phyloP scores from a whole-genome alignment of 2,888 invertebrate species.

The Drosophila helvetica region DNA sequence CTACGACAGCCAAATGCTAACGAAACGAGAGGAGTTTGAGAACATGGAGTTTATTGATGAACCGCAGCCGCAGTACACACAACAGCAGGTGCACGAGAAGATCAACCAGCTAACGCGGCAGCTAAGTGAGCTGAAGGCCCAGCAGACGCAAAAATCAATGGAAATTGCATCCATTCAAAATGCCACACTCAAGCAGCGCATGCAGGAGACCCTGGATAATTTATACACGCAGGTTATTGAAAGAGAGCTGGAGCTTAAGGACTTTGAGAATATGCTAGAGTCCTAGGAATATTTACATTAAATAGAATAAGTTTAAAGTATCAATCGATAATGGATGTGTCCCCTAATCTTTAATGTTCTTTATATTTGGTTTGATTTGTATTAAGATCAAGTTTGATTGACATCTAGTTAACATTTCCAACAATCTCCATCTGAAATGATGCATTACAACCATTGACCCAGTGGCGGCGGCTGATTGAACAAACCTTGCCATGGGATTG shows the following conservation, averaged over 20 bases:
- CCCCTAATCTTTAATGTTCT: background rate
- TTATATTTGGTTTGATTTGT: background rate
- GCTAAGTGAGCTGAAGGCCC: constrained; percentile 89
- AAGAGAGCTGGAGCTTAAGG: constrained; percentile 88
- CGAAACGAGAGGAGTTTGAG: constrained; percentile 80
- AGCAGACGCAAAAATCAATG: constrained; percentile 91
- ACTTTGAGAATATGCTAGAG: constrained; percentile 81
- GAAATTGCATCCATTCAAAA: constrained; percentile 95
- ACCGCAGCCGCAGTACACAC: constrained; percentile 81
- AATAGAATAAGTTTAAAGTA: background rate
- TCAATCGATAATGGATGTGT: background rate
- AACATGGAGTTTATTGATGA: constrained; percentile 78
- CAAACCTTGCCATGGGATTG: constrained; percentile 10
- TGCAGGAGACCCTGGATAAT: constrained; percentile 92
- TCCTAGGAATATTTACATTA: constrained; percentile 4
- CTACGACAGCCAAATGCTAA: constrained; percentile 71
- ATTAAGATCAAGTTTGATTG: background rate
- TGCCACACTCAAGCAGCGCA: constrained; percentile 91
- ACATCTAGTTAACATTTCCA: background rate
- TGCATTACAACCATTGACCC: constrained; percentile 21
- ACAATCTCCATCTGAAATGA: constrained; percentile 11
- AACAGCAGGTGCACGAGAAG: constrained; percentile 86
- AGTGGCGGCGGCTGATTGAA: constrained; percentile 25
- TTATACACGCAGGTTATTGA: constrained; percentile 91
- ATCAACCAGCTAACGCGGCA: constrained; percentile 90